Evolutionary conservation across 2,797 vertebrate genomes (phyloP), one percentile per base, ranked within the genome.

Genomic region (Acanthis flammea): DNA sequence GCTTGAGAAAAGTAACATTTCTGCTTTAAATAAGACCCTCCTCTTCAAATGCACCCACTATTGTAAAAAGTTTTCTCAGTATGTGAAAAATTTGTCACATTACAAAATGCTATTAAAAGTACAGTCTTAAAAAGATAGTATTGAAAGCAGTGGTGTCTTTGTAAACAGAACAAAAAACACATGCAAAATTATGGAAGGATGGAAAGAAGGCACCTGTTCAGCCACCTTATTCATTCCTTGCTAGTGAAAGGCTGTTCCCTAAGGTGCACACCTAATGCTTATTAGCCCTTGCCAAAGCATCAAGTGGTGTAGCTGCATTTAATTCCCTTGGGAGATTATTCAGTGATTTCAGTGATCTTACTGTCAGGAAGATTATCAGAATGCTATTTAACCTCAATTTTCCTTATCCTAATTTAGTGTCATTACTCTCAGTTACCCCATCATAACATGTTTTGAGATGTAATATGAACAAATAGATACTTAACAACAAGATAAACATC

Each of bases 361-460:
- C 68, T 95, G 87, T 86, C 82, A 87, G 58, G 60, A 75, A 70
- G 55, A 79, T 87, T 76, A 90, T 65, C 74, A 83, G 45, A 42
- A 50, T 54, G 33, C 44, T 90, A 71, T 90, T 90, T 86, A 93
- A 62, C 28, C 37, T 84, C 67, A 72, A 68, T 92, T 81, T 88
- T 94, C 25, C 35, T 47, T 50, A 67, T 63, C 16, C 33, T 81
- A 78, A 78, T 88, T 88, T 84, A 51, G 27, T 80, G 50, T 58
- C 39, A 77, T 92, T 90, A 78, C 22, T 83, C 66, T 86, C 76
- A 74, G 76, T 88, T 86, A 92, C 35, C 16, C 28, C 47, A 78
- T 86, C 73, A 78, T 66, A 92, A 92, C 58, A 81, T 68, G 33
- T 94, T 95, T 84, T 88, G 83, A 94, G 73, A 78, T 75, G 42